Conservation (phyloP, 2,888 invertebrate species). For the Folsomia manolachei region DNA sequence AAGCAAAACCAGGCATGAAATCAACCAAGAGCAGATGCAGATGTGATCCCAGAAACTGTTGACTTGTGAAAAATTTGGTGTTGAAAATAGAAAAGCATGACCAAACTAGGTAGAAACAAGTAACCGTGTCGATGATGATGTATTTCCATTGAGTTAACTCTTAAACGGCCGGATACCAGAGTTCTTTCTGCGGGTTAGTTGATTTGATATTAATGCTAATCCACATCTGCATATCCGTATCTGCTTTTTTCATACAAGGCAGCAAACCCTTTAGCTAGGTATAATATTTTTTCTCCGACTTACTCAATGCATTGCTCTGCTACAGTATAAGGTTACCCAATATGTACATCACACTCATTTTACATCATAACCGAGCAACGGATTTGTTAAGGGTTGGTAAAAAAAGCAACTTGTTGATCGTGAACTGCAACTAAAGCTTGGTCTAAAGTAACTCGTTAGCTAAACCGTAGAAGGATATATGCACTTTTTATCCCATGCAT, state of each 20-base stretch:
- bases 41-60: too few species aligned
- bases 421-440: too few species aligned
- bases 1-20: background rate
- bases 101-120: background rate
- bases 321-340: background rate
- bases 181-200: too few species aligned
- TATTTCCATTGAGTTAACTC: too few species aligned
- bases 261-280: too few species aligned
- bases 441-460: too few species aligned
- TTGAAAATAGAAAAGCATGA: background rate
- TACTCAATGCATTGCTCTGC: background rate
- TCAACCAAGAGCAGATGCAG: too few species aligned
- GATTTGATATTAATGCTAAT: background rate
- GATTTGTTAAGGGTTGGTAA: background rate
- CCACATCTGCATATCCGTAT: background rate
- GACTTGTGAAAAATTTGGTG: background rate
- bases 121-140: too few species aligned
- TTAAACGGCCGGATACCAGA: too few species aligned
- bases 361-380: background rate
- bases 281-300: background rate
- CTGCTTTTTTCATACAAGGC: background rate
- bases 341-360: background rate
- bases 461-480: too few species aligned
- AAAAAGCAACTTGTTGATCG: background rate
- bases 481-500: too few species aligned